phyloP scores from a whole-genome alignment of 2,113 vertebrate species.

The Chlamydotis undulata region DNA sequence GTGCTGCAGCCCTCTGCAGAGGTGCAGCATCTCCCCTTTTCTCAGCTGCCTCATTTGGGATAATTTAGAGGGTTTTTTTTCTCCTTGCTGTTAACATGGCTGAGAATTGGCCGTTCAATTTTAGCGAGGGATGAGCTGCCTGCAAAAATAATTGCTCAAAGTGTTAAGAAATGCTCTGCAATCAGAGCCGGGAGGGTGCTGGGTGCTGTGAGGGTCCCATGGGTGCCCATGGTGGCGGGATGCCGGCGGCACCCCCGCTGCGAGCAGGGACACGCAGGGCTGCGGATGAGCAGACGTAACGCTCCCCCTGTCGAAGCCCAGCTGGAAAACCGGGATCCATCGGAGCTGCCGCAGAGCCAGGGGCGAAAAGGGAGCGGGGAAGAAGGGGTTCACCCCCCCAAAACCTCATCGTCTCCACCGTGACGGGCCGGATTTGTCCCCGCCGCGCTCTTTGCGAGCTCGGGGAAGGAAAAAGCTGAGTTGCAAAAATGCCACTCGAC shows the following conservation, averaged over 20 bases:
- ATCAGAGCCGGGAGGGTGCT: neutral
- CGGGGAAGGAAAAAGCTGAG: neutral
- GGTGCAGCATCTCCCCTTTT: neutral
- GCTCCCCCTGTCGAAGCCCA: neutral
- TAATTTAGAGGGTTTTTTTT: neutral
- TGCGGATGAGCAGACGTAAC: neutral
- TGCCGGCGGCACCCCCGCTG: neutral
- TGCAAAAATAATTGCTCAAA: fast-evolving
- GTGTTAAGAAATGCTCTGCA: neutral
- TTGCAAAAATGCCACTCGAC: fast-evolving
- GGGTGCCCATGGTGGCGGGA: fast-evolving
- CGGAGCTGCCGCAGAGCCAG: neutral
- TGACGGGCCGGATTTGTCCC: fast-evolving
- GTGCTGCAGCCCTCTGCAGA: neutral
- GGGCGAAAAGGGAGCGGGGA: neutral
- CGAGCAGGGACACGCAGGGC: neutral
- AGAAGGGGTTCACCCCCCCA: neutral
- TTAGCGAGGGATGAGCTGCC: neutral
- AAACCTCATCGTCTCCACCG: fast-evolving
- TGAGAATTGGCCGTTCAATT: neutral
- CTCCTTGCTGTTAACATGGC: neutral
- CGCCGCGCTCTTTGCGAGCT: neutral
- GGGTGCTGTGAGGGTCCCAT: fast-evolving
- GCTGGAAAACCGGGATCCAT: neutral
- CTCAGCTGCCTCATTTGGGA: neutral